Evolutionary conservation across 2,797 vertebrate genomes (phyloP), one percentile per base, ranked within the genome.

Genomic region (Platalea minor): DNA sequence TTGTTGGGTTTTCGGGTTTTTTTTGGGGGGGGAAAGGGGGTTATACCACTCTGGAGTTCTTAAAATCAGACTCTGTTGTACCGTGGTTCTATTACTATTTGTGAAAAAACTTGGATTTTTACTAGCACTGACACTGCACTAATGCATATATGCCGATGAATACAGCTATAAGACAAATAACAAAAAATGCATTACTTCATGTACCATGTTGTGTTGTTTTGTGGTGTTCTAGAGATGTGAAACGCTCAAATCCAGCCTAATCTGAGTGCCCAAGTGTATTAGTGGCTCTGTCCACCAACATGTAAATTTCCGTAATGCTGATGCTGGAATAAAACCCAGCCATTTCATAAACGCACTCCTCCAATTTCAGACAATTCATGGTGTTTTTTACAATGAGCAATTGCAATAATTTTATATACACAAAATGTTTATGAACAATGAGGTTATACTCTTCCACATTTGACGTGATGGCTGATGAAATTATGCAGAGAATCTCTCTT

Each of bases 21-120:
- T 70, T 24, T 48, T 48, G 11, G 20, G 3, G 0, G 0, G 5
- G 7, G 0, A 1, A 3, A 6, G 4, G 8, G 14, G 29, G 3
- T 41, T 74, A 50, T 48, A 83, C 16, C 10, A 13, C 24, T 61
- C 11, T 31, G 11, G 7, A 57, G 25, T 68, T 86, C 54, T 76
- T 76, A 83, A 88, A 88, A 79, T 64, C 16, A 29, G 17, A 31
- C 20, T 33, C 23, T 76, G 14, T 25, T 90, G 88, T 37, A 83
- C 41, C 48, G 14, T 51, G 24, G 25, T 43, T 75, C 17, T 72
- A 31, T 14, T 61, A 13, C 11, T 39, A 33, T 33, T 75, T 83
- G 51, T 60, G n/a, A 51, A 91, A 25, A 60, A 80, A 68, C 24
- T 65, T 56, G 8, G 15, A 37, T 93, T 63, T 90, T 70, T 33